phyloP scores from a whole-genome alignment of 1,140 invertebrate genomes.

The Alviniconcha marisindica region DNA sequence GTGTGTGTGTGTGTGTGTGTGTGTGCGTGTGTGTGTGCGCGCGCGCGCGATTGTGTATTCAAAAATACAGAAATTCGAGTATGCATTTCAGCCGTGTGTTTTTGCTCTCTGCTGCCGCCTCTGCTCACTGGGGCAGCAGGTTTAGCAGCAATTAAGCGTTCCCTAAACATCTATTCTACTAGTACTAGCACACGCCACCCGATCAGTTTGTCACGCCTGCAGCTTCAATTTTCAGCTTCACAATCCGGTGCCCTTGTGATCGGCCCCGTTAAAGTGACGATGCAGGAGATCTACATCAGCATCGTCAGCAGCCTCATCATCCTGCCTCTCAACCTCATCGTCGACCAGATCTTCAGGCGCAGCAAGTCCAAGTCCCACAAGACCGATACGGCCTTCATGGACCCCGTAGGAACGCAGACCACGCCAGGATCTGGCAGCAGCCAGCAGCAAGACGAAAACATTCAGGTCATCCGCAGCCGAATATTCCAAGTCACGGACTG shows the following conservation, averaged over 20 bases:
- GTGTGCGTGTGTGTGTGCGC: not conserved
- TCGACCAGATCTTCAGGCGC: conserved; percentile 69
- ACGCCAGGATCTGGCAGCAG: not conserved
- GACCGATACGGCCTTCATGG: not conserved
- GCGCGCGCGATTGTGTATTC: not conserved
- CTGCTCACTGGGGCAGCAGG: no score
- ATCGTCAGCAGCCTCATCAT: conserved; percentile 68
- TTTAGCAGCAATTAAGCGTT: no score
- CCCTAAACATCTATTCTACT: no score
- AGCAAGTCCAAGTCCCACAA: conserved; percentile 54
- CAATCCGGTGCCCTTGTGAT: conserved; percentile 37
- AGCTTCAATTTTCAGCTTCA: no score
- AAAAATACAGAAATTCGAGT: no score
- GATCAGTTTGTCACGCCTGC: no score
- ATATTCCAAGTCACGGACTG: not conserved
- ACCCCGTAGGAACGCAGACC: no score
- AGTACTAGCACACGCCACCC: no score
- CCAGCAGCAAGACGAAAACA: not conserved
- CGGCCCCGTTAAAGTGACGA: conserved; percentile 62
- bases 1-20: conserved; percentile 3
- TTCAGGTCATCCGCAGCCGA: not conserved
- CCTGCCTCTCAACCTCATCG: conserved; percentile 67
- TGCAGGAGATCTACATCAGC: conserved; percentile 65
- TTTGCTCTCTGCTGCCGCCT: no score
- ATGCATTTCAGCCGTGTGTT: no score